Percentiles rank a stretch among this genome's conserved stretches.
phyloP scores from a whole-genome alignment of 2,113 vertebrate genomes.

The Cepphus grylle region DNA sequence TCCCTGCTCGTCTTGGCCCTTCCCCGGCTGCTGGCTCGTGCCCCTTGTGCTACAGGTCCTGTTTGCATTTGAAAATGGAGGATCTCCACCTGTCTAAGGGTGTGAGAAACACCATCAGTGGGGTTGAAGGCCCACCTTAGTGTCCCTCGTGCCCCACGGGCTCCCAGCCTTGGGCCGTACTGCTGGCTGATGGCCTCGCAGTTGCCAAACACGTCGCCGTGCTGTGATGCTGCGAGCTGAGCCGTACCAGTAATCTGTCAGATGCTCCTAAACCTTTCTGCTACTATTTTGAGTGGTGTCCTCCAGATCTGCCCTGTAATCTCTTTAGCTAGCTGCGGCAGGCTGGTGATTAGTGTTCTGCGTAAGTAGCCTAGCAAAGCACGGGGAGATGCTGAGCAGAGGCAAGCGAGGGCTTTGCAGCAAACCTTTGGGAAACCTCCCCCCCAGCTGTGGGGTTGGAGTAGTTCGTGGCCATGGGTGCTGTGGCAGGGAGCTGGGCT shows the following conservation, averaged over 20 bases:
- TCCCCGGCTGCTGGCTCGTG: neutral
- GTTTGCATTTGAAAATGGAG: neutral
- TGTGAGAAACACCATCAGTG: neutral
- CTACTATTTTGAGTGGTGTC: conserved; percentile 64
- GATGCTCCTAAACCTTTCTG: conserved; percentile 44
- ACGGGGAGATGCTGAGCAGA: neutral
- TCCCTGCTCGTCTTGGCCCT: neutral
- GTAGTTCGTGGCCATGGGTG: neutral
- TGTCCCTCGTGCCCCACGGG: rapidly evolving
- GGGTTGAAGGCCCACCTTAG: neutral
- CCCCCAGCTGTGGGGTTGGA: neutral
- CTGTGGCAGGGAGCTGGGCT: neutral
- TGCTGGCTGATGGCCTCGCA: neutral
- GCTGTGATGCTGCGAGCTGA: neutral
- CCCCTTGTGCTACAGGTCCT: neutral
- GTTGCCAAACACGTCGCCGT: rapidly evolving
- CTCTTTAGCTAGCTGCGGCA: conserved; percentile 37
- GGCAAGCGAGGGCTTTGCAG: neutral
- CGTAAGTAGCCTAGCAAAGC: conserved; percentile 41
- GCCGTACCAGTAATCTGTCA: neutral
- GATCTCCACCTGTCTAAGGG: neutral
- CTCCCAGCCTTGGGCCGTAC: neutral
- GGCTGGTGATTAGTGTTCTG: conserved; percentile 26
- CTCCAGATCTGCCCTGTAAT: conserved; percentile 55
- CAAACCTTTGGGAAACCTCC: conserved; percentile 9